phyloP scores from a whole-genome alignment of 2,888 invertebrate genomes.

The Pandemis corylana region DNA sequence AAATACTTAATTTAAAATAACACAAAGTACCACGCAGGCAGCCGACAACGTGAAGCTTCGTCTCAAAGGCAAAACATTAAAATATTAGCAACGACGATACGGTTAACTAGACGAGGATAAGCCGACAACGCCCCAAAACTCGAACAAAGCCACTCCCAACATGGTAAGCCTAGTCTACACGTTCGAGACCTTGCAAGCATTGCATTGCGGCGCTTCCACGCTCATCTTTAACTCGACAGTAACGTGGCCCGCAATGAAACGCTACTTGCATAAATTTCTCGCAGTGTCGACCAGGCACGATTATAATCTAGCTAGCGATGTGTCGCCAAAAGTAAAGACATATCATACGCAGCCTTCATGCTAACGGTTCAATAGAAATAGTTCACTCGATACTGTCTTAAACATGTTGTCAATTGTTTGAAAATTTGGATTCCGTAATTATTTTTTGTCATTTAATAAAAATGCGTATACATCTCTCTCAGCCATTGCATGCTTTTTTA shows the following conservation, averaged over 20 bases:
- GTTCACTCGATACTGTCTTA: neutral
- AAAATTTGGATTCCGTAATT: too few relatives aligned
- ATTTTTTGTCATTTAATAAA: too few relatives aligned
- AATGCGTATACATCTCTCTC: too few relatives aligned
- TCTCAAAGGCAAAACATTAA: constrained; percentile 60
- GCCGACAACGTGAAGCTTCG: constrained; percentile 37
- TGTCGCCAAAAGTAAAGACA: neutral
- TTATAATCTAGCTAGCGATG: neutral
- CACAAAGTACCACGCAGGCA: constrained; percentile 35
- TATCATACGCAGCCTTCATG: constrained; percentile 8
- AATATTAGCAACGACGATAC: constrained; percentile 61
- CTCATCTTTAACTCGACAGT: too few relatives aligned
- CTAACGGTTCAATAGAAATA: neutral
- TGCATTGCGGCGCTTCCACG: too few relatives aligned
- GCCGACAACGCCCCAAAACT: constrained; percentile 1
- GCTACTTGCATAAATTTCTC: neutral
- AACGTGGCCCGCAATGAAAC: neutral
- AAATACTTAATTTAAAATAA: constrained; percentile 65
- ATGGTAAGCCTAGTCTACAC: neutral
- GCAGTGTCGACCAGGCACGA: neutral
- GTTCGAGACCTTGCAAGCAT: neutral
- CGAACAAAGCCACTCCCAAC: constrained; percentile 3
- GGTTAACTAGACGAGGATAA: constrained; percentile 46
- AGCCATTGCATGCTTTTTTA: neutral
- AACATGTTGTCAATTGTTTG: too few relatives aligned